Percentiles rank a stretch among this genome's conserved stretches.
Evolutionary conservation across 2,797 vertebrate species (phyloP).

Genomic region (Acanthornis magna): DNA sequence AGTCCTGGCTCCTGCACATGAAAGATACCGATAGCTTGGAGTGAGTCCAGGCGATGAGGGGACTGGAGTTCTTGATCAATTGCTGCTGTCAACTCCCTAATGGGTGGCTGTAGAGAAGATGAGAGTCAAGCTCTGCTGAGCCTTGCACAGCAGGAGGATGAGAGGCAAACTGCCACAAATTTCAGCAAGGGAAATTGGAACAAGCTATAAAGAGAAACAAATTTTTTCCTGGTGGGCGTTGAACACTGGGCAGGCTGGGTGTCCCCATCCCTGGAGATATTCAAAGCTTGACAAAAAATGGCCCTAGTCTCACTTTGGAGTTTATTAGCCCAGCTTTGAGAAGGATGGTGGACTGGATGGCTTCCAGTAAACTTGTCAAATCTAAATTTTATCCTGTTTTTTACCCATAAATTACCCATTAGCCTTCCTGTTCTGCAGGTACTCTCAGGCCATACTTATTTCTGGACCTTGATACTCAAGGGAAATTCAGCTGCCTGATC

Average conservation of each 20-base stretch:
- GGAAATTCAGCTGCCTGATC: not conserved
- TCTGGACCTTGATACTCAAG: not conserved
- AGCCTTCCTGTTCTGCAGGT: not conserved
- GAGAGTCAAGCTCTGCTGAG: not conserved
- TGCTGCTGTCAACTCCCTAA: not conserved
- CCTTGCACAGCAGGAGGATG: not conserved
- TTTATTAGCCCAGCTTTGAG: not conserved
- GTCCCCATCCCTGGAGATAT: not conserved
- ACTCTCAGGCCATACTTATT: not conserved
- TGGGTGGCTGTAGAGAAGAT: not conserved
- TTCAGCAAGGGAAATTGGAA: not conserved
- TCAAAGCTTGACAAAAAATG: not conserved
- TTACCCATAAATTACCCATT: not conserved
- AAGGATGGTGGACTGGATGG: not conserved
- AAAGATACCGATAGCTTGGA: not conserved
- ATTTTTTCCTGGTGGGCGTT: not conserved
- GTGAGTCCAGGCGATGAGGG: accelerated
- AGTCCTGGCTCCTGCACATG: accelerated
- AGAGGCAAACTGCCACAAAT: not conserved
- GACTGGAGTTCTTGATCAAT: not conserved
- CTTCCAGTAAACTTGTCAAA: not conserved
- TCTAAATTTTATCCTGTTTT: not conserved
- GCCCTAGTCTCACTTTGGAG: not conserved
- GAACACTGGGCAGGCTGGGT: not conserved
- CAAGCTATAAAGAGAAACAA: accelerated